Evolutionary conservation across 1,140 invertebrate species (phyloP).

Genomic region (Drosophila teissieri): DNA sequence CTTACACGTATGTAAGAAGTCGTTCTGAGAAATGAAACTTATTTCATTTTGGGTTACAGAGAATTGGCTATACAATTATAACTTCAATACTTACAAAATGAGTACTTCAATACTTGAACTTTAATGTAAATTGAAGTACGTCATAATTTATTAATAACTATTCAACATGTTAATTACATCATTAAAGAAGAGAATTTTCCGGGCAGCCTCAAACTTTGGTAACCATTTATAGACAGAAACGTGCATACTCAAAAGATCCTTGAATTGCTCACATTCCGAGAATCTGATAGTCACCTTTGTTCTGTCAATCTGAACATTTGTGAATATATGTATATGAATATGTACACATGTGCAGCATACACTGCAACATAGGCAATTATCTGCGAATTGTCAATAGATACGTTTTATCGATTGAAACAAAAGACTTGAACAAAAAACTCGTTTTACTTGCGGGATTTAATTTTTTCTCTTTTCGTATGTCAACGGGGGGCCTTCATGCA

Average conservation of each 20-base stretch:
- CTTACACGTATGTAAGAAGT: not conserved
- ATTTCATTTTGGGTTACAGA: not conserved
- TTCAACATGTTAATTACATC: too few relatives aligned
- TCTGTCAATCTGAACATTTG: conserved; percentile 35
- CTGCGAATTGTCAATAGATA: conserved; percentile 31
- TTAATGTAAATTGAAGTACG: too few relatives aligned
- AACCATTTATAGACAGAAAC: conserved; percentile 1
- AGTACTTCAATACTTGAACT: too few relatives aligned
- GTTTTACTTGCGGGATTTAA: conserved; percentile 26
- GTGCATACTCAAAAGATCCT: conserved; percentile 8
- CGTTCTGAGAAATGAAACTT: not conserved
- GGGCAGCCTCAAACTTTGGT: too few relatives aligned
- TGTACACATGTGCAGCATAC: conserved; percentile 6
- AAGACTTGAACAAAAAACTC: conserved; percentile 61
- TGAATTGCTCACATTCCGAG: conserved; percentile 23
- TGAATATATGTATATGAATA: too few relatives aligned
- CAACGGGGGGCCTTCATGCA: conserved; percentile 10
- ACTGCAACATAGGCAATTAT: conserved; percentile 20
- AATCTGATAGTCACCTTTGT: conserved; percentile 41
- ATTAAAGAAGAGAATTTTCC: not conserved
- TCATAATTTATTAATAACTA: not conserved
- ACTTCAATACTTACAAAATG: not conserved
- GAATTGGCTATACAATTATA: not conserved
- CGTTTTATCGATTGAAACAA: conserved; percentile 60
- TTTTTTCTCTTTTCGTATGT: conserved; percentile 10